Evolutionary conservation across 2,797 vertebrate species (phyloP).

Genomic region (Melanogrammus aeglefinus): DNA sequence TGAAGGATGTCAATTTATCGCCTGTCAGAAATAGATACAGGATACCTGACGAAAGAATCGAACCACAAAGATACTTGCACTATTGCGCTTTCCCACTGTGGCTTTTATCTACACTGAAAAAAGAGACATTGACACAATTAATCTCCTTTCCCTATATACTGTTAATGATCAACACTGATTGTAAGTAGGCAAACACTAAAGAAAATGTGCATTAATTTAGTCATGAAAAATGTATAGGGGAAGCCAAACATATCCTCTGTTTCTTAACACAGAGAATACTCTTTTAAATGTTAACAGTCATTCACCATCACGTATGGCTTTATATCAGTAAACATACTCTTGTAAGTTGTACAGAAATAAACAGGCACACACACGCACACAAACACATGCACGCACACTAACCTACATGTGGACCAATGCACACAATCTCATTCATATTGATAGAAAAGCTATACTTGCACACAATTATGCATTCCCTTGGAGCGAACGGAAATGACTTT

Average conservation of each 20-base stretch:
- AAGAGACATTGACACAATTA: neutral
- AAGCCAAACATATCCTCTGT: neutral
- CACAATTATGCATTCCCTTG: constrained; percentile 1
- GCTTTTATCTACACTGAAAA: neutral
- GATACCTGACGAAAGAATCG: no score
- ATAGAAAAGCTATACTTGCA: neutral
- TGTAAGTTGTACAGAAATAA: neutral
- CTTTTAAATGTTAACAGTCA: neutral
- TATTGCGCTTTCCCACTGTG: no score
- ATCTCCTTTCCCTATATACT: neutral
- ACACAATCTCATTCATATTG: neutral
- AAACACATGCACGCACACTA: constrained; percentile 1
- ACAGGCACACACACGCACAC: neutral
- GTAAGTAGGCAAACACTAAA: neutral
- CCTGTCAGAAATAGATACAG: neutral
- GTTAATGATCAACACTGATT: neutral
- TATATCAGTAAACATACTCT: neutral
- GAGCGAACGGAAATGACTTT: neutral
- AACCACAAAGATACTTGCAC: no score
- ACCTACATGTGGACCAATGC: neutral
- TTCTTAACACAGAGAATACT: no score
- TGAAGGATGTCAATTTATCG: no score
- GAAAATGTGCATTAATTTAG: neutral
- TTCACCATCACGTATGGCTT: neutral
- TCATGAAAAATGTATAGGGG: neutral